A percentile compares a stretch with the other conserved stretches of the same genome.
These are phyloP conservation scores for Octopus bimaculoides DNA, from an alignment of 1,140 invertebrate species.

Conservation along the genomic window DNA sequence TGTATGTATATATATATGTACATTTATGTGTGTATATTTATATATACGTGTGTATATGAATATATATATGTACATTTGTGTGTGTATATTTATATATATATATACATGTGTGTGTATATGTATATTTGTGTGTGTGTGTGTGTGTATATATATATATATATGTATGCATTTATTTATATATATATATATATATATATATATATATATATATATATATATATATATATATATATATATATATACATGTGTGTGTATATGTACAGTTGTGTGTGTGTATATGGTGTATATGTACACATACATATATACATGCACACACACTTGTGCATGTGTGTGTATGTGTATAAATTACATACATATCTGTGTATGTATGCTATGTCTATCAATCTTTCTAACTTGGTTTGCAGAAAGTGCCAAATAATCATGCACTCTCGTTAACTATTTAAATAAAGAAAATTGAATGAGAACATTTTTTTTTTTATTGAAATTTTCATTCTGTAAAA, in stretches of 20 bases:
- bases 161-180: not conserved
- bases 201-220: not conserved
- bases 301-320: not conserved
- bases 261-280: not conserved
- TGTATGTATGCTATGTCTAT: not conserved
- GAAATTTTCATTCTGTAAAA: too few species aligned
- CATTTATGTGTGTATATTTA: not conserved
- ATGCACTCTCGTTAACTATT: too few species aligned
- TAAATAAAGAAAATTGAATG: too few species aligned
- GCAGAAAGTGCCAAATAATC: too few species aligned
- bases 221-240: not conserved
- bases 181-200: not conserved
- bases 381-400: too few species aligned
- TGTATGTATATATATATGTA: not conserved
- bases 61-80: not conserved
- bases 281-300: not conserved
- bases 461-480: too few species aligned
- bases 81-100: not conserved
- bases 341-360: not conserved
- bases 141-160: not conserved
- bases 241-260: not conserved
- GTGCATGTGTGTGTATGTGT: not conserved
- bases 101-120: not conserved
- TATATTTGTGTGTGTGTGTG: not conserved
- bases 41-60: not conserved